Conservation (phyloP, 2,797 vertebrate species). For the Trachops cirrhosus region DNA sequence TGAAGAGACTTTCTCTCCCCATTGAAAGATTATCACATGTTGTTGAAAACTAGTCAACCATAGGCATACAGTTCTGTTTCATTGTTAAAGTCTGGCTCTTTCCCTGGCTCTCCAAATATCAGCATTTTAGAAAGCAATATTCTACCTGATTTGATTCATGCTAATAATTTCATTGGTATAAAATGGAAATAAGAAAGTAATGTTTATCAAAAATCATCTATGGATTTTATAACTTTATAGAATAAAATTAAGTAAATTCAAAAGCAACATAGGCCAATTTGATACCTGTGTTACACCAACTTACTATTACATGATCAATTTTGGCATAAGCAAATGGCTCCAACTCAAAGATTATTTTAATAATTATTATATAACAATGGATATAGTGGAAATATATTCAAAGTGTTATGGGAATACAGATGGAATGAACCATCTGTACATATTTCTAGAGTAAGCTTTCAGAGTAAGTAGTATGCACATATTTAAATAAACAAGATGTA, state of each 20-base stretch:
- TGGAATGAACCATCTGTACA: neutral
- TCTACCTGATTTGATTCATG: conserved; percentile 1
- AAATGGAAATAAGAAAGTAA: conserved; percentile 28
- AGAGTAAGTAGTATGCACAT: neutral
- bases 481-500: neutral
- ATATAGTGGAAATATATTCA: neutral
- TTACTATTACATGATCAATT: neutral
- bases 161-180: conserved; percentile 20
- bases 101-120: neutral
- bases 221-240: too few relatives aligned
- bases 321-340: neutral
- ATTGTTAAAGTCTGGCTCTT: neutral
- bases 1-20: neutral
- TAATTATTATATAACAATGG: neutral
- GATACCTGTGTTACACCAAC: neutral
- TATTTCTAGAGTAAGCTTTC: neutral
- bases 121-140: neutral
- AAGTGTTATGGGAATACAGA: neutral
- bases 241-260: conserved; percentile 24
- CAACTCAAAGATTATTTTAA: neutral
- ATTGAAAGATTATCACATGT: neutral
- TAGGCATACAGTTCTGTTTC: neutral
- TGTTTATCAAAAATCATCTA: neutral
- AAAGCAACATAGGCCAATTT: neutral
- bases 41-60: neutral